phyloP scores from a whole-genome alignment of 2,888 invertebrate species.

The Ornithoptera alexandrae region DNA sequence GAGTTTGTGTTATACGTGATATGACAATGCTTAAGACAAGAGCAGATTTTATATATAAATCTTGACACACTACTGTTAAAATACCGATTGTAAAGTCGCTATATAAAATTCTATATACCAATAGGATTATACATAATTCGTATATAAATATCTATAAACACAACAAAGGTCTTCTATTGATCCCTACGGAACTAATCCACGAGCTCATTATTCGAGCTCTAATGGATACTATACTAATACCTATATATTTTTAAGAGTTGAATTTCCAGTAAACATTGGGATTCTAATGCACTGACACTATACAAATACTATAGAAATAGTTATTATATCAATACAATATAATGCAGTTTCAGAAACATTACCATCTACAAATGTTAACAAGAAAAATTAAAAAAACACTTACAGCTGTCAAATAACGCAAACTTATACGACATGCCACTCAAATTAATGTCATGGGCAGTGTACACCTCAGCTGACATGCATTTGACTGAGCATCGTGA shows the following conservation, averaged over 20 bases:
- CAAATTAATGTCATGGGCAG: no score
- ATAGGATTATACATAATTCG: slow-evolving; percentile 34
- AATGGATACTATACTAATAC: slow-evolving; percentile 14
- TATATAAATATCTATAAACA: slow-evolving; percentile 49
- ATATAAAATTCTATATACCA: slow-evolving; percentile 48
- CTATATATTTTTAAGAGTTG: slow-evolving; percentile 10
- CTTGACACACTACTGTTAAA: slow-evolving; percentile 32
- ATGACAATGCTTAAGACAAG: slow-evolving; percentile 20
- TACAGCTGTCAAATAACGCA: no score
- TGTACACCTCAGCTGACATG: no score
- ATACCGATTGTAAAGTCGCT: slow-evolving; percentile 42
- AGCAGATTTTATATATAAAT: slow-evolving; percentile 26
- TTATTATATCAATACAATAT: no score
- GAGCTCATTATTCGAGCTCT: slow-evolving; percentile 17
- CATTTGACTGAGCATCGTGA: no score
- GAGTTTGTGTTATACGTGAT: slow-evolving; percentile 5
- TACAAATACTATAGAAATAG: background rate
- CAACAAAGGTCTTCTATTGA: slow-evolving; percentile 46
- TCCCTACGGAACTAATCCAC: slow-evolving; percentile 47
- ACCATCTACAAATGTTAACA: no score
- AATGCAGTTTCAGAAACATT: no score
- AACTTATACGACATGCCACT: no score
- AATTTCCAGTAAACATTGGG: background rate
- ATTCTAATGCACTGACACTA: background rate
- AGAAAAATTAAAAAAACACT: no score